phyloP scores from a whole-genome alignment of 2,797 vertebrate species.

The Diplodus puntazzo region DNA sequence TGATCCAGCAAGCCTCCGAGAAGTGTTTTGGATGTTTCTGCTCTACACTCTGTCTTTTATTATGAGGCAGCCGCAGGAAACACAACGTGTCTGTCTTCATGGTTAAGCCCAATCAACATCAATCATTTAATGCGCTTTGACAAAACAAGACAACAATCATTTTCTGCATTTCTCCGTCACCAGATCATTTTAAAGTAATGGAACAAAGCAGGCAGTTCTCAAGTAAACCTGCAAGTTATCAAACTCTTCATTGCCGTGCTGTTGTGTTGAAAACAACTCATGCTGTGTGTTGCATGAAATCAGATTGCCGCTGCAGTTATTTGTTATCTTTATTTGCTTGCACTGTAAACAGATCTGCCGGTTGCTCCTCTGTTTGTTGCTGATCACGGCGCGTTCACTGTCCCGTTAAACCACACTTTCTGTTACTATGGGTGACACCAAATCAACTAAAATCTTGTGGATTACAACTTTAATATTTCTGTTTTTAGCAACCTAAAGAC shows the following conservation, averaged over 20 bases:
- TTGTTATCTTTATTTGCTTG: not conserved
- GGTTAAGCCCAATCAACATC: not conserved
- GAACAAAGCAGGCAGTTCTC: not conserved
- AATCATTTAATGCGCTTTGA: not conserved
- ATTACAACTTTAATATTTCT: constrained; percentile 9
- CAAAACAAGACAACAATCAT: not conserved
- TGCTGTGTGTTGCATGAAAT: not conserved
- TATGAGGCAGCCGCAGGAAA: not conserved
- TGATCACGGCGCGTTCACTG: not conserved
- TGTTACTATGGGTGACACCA: not conserved
- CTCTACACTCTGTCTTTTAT: not conserved
- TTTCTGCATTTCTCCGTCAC: not conserved
- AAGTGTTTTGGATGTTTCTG: not conserved
- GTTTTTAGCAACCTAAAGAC: not conserved
- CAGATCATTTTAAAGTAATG: not conserved
- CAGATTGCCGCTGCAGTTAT: not conserved
- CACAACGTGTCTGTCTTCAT: not conserved
- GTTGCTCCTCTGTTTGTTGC: not conserved
- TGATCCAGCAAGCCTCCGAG: not conserved
- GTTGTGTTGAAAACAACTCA: not conserved
- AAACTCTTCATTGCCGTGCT: not conserved
- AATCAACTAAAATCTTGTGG: not conserved
- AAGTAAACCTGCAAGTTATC: no score
- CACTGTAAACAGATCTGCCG: no score
- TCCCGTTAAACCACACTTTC: not conserved